Percentiles rank a stretch among this genome's conserved stretches.
phyloP scores from a whole-genome alignment of 1,140 invertebrate genomes.

The Drosophila obscura region DNA sequence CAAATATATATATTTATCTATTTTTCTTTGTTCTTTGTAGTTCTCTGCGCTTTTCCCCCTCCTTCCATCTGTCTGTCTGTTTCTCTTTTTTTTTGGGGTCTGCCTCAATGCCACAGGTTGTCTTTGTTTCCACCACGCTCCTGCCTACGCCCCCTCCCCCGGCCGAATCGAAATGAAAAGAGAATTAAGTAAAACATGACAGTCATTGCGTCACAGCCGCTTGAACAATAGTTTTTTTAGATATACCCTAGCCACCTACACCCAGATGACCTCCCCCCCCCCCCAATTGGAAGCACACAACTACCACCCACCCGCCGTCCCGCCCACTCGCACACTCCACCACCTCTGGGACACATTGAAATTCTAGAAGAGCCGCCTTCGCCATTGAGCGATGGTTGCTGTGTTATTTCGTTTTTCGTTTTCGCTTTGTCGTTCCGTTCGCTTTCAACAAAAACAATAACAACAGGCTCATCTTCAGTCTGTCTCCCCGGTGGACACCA shows the following conservation, averaged over 20 bases:
- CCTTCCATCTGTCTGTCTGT: not conserved
- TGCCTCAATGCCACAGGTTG: conserved; percentile 47
- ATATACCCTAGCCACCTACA: not conserved
- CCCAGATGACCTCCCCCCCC: too few relatives aligned
- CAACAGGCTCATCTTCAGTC: too few relatives aligned
- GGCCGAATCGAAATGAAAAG: conserved; percentile 23
- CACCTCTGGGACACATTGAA: conserved; percentile 27
- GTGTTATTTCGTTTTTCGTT: not conserved
- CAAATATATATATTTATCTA: conserved; percentile 30
- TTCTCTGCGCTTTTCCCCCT: not conserved
- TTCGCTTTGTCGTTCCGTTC: too few relatives aligned
- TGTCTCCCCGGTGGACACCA: too few relatives aligned
- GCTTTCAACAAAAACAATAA: too few relatives aligned
- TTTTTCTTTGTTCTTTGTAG: conserved; percentile 9
- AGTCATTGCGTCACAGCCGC: conserved; percentile 10
- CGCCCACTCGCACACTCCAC: not conserved
- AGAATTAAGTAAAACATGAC: conserved; percentile 48
- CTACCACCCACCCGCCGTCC: not conserved
- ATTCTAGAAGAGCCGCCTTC: conserved; percentile 18
- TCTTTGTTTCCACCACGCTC: conserved; percentile 19
- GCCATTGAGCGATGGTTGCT: conserved; percentile 28
- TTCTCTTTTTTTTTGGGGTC: not conserved
- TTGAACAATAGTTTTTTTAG: conserved; percentile 5
- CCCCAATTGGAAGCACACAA: conserved; percentile 24
- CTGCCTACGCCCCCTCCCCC: too few relatives aligned